A percentile compares a stretch with the other conserved stretches of the same genome.
These are phyloP conservation scores for Thaleichthys pacificus DNA, from an alignment of 2,797 vertebrate species.

Conservation along the genomic window DNA sequence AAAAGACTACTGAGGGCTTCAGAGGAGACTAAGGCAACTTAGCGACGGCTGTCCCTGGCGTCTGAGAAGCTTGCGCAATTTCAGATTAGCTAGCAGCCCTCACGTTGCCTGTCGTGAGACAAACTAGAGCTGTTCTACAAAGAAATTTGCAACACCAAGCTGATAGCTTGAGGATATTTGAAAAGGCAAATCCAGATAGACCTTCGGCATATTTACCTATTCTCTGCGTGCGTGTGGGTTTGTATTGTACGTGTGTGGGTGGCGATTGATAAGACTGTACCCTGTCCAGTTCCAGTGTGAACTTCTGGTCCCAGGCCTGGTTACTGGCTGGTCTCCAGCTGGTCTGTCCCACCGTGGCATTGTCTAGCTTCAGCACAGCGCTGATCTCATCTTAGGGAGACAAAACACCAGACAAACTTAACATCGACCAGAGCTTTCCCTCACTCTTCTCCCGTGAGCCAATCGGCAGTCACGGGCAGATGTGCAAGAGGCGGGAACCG, in stretches of 20 bases:
- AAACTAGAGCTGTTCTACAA: not conserved
- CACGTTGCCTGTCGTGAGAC: constrained; percentile 21
- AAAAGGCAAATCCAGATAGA: no score
- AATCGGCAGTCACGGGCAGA: not conserved
- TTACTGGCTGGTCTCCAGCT: constrained; percentile 89
- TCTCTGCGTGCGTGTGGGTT: not conserved
- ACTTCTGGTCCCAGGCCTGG: constrained; percentile 91
- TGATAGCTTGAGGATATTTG: constrained; percentile 1
- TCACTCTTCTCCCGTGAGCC: not conserved
- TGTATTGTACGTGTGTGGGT: not conserved
- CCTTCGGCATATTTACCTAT: not conserved
- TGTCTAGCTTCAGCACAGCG: constrained; percentile 89
- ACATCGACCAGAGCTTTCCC: not conserved
- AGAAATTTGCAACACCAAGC: no score
- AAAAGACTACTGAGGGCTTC: not conserved
- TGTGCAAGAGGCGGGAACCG: not conserved
- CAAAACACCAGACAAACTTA: not conserved
- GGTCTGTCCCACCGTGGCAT: constrained; percentile 87
- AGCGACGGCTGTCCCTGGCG: constrained; percentile 9
- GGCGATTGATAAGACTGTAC: constrained; percentile 61
- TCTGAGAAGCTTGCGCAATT: constrained; percentile 20
- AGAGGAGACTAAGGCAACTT: not conserved
- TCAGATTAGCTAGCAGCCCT: constrained; percentile 22
- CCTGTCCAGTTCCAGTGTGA: constrained; percentile 89
- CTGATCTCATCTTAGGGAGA: constrained; percentile 84